Evolutionary conservation across 1,140 invertebrate species (phyloP), one percentile per base, ranked within the genome.

Genomic region (Drosophila paulistorum): DNA sequence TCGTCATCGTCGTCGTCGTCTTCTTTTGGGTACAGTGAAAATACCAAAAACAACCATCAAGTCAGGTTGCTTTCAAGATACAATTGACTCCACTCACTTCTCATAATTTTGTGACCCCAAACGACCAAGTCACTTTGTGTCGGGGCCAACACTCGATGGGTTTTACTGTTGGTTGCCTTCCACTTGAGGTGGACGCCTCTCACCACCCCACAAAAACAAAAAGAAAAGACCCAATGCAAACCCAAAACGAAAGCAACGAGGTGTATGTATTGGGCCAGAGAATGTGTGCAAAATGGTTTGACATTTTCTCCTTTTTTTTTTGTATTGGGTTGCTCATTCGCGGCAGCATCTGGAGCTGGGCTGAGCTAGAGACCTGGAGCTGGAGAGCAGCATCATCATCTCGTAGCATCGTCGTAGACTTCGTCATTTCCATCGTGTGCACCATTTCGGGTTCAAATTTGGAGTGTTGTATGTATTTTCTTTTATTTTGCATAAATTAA

Each of bases 401-500:
- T 54, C 71, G 30, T 30, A 73, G 54, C 75, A 71, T 79, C 71
- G 61, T 51, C 45, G 45, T 20, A 51, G 45, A 10, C 45, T 51
- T 51, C 45, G 45, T 51, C 45, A 51, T 51, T 20, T 23, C 17
- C 45, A 41, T 79, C 74, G 81, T 85, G 81, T 81, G 75, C 82
- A 81, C 70, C 77, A 73, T 81, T 86, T 86, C 72, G 79, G 82
- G 66, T 74, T 85, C 79, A 77, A 80, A 81, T 85, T 77, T 71
- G 67, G 67, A 84, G 66, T 78, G 81, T 85, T 78, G 81, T 85
- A 84, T 85, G 81, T 85, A 85, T 85, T 89, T 30, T 89, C 77
- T 83, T 87, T 89, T 87, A 87, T 87, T 87, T 87, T 87, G 83
- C 83, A 87, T 87, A 87, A 87, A 87, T 87, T 87, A 87, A 87